These are phyloP conservation scores for Mallotus villosus DNA, from an alignment of 2,797 vertebrate genomes.

Conservation along the genomic window DNA sequence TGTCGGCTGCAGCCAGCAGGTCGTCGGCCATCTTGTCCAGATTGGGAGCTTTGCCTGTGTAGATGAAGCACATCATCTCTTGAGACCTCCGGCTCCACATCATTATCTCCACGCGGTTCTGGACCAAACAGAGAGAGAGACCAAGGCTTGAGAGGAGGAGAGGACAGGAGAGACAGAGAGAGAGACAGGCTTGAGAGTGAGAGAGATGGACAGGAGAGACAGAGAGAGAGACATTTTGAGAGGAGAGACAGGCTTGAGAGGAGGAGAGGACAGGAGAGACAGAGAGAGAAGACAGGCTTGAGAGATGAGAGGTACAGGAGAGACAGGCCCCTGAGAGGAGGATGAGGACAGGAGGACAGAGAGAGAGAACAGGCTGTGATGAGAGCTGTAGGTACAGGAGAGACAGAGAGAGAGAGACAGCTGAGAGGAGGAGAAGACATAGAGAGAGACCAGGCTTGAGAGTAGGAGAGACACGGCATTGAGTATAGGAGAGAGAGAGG, in stretches of 20 bases:
- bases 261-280: too few species aligned
- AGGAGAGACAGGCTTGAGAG: too few species aligned
- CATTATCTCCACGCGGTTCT: conserved; percentile 99
- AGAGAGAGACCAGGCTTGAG: conserved; percentile 2
- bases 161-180: too few species aligned
- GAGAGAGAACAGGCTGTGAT: too few species aligned
- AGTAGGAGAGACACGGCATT: too few species aligned
- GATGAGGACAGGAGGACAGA: background rate
- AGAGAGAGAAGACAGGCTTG: background rate
- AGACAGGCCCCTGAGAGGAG: background rate
- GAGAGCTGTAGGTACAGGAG: too few species aligned
- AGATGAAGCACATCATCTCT: conserved; percentile 99
- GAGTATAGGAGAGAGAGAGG: too few species aligned
- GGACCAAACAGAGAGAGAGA: conserved; percentile 28
- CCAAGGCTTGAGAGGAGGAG: background rate
- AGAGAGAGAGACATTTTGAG: too few species aligned
- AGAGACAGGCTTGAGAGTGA: too few species aligned
- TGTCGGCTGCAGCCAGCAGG: conserved; percentile 94
- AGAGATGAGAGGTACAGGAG: background rate
- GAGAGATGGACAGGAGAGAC: too few species aligned
- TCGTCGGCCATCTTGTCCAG: conserved; percentile 99
- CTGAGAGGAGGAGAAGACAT: background rate
- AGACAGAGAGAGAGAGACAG: background rate
- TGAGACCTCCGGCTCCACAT: conserved; percentile 98
- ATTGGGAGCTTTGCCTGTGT: conserved; percentile 96